Conservation (phyloP, 1,140 invertebrate species). For the Ips typographus region DNA sequence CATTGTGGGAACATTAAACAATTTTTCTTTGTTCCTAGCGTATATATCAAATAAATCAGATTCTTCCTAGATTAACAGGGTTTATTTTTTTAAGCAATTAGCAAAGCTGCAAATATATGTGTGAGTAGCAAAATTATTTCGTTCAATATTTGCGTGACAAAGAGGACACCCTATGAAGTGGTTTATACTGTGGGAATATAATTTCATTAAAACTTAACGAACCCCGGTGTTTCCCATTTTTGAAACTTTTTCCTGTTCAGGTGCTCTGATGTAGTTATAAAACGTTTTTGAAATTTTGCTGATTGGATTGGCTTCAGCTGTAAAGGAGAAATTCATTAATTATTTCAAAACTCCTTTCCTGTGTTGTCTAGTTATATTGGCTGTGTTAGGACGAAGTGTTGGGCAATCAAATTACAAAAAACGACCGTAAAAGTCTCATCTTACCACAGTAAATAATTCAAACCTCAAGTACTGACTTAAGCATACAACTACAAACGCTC, state of each 20-base stretch:
- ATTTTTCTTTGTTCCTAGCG: slow-evolving; percentile 18
- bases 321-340: too few relatives aligned
- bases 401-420: too few relatives aligned
- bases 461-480: too few relatives aligned
- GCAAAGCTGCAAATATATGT: background rate
- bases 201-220: slow-evolving; percentile 27
- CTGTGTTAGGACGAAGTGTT: too few relatives aligned
- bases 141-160: background rate
- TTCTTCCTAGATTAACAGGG: background rate
- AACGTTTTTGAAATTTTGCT: too few relatives aligned
- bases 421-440: too few relatives aligned
- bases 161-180: slow-evolving; percentile 14
- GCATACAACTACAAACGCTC: too few relatives aligned
- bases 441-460: too few relatives aligned
- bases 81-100: slow-evolving; percentile 1
- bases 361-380: too few relatives aligned
- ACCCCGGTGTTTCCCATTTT: slow-evolving; percentile 20
- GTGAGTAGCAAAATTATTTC: background rate
- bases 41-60: slow-evolving; percentile 14
- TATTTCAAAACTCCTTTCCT: too few relatives aligned
- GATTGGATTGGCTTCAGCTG: too few relatives aligned
- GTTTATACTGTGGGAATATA: slow-evolving; percentile 27
- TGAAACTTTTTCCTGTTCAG: background rate
- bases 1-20: slow-evolving; percentile 22
- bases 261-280: too few relatives aligned